phyloP scores from a whole-genome alignment of 1,140 invertebrate species.

The Heliconius melpomene region DNA sequence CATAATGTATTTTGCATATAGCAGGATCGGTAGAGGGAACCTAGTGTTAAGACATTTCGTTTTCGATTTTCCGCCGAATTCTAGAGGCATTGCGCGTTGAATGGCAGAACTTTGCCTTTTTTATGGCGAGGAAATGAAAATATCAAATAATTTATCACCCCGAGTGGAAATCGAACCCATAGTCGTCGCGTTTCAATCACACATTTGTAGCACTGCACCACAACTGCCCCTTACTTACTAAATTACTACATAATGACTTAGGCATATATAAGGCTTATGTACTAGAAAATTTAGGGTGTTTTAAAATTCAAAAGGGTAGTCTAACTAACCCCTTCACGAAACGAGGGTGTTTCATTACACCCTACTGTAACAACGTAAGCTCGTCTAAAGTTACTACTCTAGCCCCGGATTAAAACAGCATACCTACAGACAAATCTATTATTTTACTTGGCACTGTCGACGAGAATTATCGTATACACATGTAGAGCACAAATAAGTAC shows the following conservation, averaged over 20 bases:
- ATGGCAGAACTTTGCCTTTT: too few species aligned
- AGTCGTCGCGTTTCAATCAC: too few species aligned
- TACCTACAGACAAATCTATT: slow-evolving; percentile 9
- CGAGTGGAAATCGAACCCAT: too few species aligned
- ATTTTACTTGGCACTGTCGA: not conserved
- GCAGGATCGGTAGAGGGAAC: too few species aligned
- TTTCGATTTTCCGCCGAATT: too few species aligned
- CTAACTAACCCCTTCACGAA: slow-evolving; percentile 3
- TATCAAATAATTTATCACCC: too few species aligned
- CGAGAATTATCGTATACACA: not conserved
- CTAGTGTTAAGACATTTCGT: too few species aligned
- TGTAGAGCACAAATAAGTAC: not conserved
- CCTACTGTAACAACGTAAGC: slow-evolving; percentile 15
- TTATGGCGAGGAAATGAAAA: too few species aligned
- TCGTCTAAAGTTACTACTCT: slow-evolving; percentile 15
- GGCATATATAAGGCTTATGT: slow-evolving; percentile 7
- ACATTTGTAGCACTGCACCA: too few species aligned
- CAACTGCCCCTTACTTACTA: too few species aligned
- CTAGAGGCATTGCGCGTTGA: too few species aligned
- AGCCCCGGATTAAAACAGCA: slow-evolving; percentile 4
- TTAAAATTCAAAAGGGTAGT: slow-evolving; percentile 14
- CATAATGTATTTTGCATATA: not conserved
- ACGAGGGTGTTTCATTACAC: slow-evolving; percentile 13
- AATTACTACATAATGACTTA: not conserved
- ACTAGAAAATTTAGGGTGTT: slow-evolving; percentile 6